phyloP scores from a whole-genome alignment of 92 coral and sea anemone species.

The Plumapathes pennacea region DNA sequence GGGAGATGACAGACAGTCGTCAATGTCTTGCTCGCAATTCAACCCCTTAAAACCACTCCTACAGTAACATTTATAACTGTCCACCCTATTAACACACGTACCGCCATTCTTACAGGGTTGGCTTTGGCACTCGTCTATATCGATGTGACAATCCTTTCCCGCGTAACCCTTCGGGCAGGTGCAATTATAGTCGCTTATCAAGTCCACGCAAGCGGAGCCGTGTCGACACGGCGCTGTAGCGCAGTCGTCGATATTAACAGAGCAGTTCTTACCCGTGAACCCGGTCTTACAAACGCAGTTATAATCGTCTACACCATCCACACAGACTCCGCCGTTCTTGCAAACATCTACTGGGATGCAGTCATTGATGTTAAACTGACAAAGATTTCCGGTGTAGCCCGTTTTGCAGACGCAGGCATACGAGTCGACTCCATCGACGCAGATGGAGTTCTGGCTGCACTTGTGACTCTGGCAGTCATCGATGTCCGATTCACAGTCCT shows the following conservation, averaged over 20 bases:
- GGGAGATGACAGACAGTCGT: slow-evolving; percentile 65
- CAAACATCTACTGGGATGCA: slow-evolving; percentile 56
- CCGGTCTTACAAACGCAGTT: slow-evolving; percentile 77
- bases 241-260: slow-evolving; percentile 71
- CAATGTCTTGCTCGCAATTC: slow-evolving; percentile 40
- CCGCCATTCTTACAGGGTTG: slow-evolving; percentile 72
- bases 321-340: slow-evolving; percentile 59
- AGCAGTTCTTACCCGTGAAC: slow-evolving; percentile 62
- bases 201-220: slow-evolving; percentile 70
- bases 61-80: slow-evolving; percentile 54
- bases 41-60: slow-evolving; percentile 58
- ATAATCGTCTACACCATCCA: slow-evolving; percentile 56
- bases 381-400: slow-evolving; percentile 62
- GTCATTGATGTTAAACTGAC: slow-evolving; percentile 64
- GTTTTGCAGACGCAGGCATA: slow-evolving; percentile 62
- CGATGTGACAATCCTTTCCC: slow-evolving; percentile 67
- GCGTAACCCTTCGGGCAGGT: slow-evolving; percentile 62
- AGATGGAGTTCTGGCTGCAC: slow-evolving; percentile 61
- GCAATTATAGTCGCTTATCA: slow-evolving; percentile 67
- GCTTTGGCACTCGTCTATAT: slow-evolving; percentile 53
- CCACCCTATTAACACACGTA: slow-evolving; percentile 55
- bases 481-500: slow-evolving; percentile 47
- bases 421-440: slow-evolving; percentile 53
- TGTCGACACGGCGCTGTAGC: slow-evolving; percentile 58
- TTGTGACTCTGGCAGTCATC: slow-evolving; percentile 57